Percentiles rank a stretch among this genome's conserved stretches.
Conservation (phyloP, 2,797 vertebrate species). For the Pantherophis vulpinus region DNA sequence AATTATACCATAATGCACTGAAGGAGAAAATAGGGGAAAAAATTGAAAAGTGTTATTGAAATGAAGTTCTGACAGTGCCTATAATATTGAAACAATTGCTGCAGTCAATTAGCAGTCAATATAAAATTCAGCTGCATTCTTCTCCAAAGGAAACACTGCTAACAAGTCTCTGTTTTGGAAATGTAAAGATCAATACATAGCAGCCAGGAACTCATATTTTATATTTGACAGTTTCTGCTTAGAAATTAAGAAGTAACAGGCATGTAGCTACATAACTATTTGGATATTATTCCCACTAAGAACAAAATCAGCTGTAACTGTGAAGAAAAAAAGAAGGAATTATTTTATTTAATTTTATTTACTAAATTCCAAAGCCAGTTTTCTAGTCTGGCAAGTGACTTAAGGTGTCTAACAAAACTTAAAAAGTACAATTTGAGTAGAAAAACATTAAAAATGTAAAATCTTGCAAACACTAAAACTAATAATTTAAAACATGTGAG, state of each 20-base stretch:
- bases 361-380: background rate
- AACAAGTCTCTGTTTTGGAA: background rate
- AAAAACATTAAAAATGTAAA: background rate
- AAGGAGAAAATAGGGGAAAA: conserved; percentile 44
- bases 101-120: background rate
- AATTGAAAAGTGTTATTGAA: conserved; percentile 1
- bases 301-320: background rate
- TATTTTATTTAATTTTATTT: background rate
- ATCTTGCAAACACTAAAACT: background rate
- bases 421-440: background rate
- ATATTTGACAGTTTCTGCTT: background rate
- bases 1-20: conserved; percentile 57
- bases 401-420: background rate
- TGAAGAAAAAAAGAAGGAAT: background rate
- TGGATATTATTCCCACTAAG: background rate
- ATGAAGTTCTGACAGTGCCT: conserved; percentile 1
- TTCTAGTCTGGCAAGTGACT: background rate
- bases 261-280: background rate
- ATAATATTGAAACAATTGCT: conserved; percentile 11
- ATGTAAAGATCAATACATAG: background rate
- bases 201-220: background rate
- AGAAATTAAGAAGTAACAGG: background rate
- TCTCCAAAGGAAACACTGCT: background rate
- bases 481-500: background rate
- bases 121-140: background rate